Base-by-base conservation (phyloP, 1,140 invertebrate species). In the Tigriopus japonicus region DNA sequence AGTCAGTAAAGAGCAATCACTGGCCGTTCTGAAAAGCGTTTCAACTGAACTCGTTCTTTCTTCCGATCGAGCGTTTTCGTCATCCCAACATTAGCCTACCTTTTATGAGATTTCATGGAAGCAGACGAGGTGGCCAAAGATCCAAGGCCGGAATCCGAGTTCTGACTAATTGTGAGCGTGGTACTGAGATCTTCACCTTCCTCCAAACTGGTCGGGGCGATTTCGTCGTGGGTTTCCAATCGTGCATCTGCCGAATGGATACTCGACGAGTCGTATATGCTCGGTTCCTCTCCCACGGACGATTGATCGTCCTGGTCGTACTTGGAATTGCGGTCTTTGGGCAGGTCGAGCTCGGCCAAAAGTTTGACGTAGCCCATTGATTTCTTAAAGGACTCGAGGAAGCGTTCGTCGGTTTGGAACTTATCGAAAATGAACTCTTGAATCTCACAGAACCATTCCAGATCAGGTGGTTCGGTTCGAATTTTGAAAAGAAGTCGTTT, bases 361-460 rank as follows among this genome's bases (percentile, higher is more conserved):
- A 87, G 73, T 66, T 83, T 83, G 0, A 85, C 70, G 66, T 89
- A 89, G n/a, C 59, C 74, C 45, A 76, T 71, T 54, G 78, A 81
- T 64, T 51, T 77, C 59, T 81, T 80, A 66, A 89, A 89, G 0
- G 78, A 74, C 10, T 80, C 80, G 59, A 85, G 74, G 68, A 80
- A 86, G 60, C 77, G 76, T 10, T 61, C 80, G 42, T 81, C 78
- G 60, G 69, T 77, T 65, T 76, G 71, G 58, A 70, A 74, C 35
- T 28, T 56, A 10, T 53, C 43, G 23, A 54, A 61, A 6, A 61
- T 40, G 1, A 19, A 14, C 1, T 17, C 24, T 42, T 35, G 51
- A 40, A 40, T 76, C 60, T 87, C 82, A 70, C 93, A 88, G 72
- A 95, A 94, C 78, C 87, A 87, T 6, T 72, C 73, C 63, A 86